Evolutionary conservation across 2,113 vertebrate genomes (phyloP).

Genomic region (Corydoras maculifer): DNA sequence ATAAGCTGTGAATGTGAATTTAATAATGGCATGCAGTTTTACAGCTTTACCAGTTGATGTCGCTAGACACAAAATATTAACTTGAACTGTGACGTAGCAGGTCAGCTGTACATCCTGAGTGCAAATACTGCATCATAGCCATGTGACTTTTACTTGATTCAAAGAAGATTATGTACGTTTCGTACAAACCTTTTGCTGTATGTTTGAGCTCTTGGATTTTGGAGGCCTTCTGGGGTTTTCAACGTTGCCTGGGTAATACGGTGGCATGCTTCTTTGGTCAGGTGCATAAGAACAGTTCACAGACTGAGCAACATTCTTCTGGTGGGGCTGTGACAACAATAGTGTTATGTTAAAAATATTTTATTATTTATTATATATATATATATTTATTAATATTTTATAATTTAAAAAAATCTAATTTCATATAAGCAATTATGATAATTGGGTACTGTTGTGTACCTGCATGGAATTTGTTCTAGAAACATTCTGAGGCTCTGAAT

Average conservation of each 20-base stretch:
- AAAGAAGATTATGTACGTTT: no score
- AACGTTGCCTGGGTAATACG: conserved; percentile 55
- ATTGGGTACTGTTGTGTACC: conserved; percentile 57
- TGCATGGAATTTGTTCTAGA: conserved; percentile 67
- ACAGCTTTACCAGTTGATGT: no score
- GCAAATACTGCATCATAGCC: no score
- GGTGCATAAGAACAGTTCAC: conserved; percentile 62
- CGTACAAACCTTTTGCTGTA: conserved; percentile 66
- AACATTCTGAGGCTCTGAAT: conserved; percentile 54
- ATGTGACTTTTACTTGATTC: no score
- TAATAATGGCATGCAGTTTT: no score
- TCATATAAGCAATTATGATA: background rate
- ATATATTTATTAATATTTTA: no score
- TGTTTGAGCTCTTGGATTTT: conserved; percentile 58
- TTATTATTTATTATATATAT: background rate
- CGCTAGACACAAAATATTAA: no score
- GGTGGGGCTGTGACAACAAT: conserved; percentile 50
- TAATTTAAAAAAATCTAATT: no score
- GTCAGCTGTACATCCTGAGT: no score
- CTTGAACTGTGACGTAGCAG: no score
- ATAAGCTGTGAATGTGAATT: no score
- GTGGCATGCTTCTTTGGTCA: conserved; percentile 60
- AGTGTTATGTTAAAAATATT: no score
- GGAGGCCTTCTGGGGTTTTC: conserved; percentile 48
- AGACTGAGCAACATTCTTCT: conserved; percentile 58